phyloP scores from a whole-genome alignment of 2,113 vertebrate genomes.

The Vidua chalybeata region DNA sequence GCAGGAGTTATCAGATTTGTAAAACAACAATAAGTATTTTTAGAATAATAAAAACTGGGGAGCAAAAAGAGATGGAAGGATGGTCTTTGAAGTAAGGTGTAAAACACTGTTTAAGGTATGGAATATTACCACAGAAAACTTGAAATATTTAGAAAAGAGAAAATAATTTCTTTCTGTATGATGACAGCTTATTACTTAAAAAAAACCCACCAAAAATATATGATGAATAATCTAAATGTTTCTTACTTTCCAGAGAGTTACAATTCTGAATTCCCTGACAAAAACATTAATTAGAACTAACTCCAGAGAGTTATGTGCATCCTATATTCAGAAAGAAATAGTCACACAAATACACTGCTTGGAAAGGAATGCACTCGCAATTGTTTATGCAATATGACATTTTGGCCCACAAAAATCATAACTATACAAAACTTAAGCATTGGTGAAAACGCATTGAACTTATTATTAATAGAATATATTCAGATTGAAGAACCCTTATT shows the following conservation, averaged over 20 bases:
- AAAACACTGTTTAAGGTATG: not conserved
- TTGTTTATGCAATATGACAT: not conserved
- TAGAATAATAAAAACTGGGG: not conserved
- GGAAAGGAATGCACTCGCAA: not conserved
- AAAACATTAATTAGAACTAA: not conserved
- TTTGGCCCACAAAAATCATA: not conserved
- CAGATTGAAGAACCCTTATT: accelerated
- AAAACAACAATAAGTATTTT: not conserved
- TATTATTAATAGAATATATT: not conserved
- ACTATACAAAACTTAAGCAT: not conserved
- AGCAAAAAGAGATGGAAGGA: not conserved
- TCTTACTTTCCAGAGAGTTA: not conserved
- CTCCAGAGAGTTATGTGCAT: not conserved
- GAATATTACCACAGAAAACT: not conserved
- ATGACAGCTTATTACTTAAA: not conserved
- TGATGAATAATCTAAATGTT: not conserved
- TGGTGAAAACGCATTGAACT: not conserved
- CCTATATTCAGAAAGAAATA: not conserved
- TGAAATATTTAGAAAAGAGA: not conserved
- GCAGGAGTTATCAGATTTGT: not conserved
- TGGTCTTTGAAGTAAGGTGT: not conserved
- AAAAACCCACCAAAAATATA: not conserved
- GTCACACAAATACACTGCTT: not conserved
- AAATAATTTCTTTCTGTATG: not conserved
- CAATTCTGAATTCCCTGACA: not conserved